Conservation (phyloP, 53 echinoderm and acorn worm species). For the Arbacia lixula region DNA sequence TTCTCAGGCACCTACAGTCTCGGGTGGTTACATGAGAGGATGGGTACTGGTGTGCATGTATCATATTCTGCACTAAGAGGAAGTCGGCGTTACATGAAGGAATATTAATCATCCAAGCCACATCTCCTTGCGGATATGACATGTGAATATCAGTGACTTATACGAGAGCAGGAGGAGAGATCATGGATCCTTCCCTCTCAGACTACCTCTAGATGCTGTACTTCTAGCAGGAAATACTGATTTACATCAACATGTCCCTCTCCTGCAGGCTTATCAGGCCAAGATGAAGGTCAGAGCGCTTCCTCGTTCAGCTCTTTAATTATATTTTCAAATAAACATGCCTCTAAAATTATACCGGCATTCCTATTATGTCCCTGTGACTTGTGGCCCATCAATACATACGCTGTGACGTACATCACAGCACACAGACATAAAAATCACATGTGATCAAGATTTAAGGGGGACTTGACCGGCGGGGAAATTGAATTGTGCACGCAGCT, state of each 20-base stretch:
- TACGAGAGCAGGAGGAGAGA: no score
- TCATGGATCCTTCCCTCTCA: constrained; percentile 8
- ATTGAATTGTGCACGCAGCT: no score
- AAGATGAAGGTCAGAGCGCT: background rate
- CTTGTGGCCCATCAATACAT: no score
- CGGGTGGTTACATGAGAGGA: constrained; percentile 40
- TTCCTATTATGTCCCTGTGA: no score
- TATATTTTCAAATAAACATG: constrained; percentile 26
- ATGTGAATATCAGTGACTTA: constrained; percentile 24
- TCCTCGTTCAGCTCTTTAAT: background rate
- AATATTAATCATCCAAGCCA: constrained; percentile 56
- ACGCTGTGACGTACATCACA: no score
- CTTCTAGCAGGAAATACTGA: constrained; percentile 14
- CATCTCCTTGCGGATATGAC: constrained; percentile 16
- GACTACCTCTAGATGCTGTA: background rate
- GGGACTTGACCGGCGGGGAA: no score
- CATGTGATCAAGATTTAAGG: no score
- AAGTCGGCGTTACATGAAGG: constrained; percentile 33
- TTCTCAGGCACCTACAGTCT: background rate
- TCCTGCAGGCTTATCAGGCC: background rate
- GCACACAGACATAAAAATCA: no score
- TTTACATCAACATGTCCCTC: constrained; percentile 15
- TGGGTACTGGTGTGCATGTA: background rate
- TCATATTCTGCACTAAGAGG: constrained; percentile 26
- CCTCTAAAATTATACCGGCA: constrained; percentile 19